Evolutionary conservation across 2,113 vertebrate species (phyloP).

Genomic region (Rhipidura dahli): DNA sequence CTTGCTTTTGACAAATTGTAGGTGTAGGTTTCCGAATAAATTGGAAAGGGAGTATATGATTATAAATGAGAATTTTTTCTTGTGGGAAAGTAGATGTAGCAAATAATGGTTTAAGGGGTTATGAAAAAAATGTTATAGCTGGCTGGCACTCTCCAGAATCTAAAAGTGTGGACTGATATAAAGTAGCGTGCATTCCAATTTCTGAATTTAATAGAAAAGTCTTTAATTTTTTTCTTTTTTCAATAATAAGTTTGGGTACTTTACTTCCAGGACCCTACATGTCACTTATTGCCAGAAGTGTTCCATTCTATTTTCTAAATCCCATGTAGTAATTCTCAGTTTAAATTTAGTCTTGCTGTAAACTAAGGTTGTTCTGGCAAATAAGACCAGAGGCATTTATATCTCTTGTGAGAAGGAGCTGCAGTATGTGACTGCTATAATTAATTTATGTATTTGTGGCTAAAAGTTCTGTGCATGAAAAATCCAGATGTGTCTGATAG

Average conservation of each 20-base stretch:
- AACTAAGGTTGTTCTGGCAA: slow-evolving; percentile 20
- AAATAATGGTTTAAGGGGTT: slow-evolving; percentile 8
- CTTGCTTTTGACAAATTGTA: neutral
- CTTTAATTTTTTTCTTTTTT: neutral
- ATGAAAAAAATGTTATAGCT: neutral
- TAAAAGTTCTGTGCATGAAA: neutral
- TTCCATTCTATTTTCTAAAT: slow-evolving; percentile 33
- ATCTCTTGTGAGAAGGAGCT: slow-evolving; percentile 37
- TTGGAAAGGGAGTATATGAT: neutral
- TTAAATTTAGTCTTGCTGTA: slow-evolving; percentile 44
- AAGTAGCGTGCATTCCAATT: neutral
- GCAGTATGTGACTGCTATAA: neutral
- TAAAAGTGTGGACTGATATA: neutral
- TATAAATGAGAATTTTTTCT: neutral
- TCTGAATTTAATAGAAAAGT: slow-evolving; percentile 4
- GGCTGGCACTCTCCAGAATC: neutral
- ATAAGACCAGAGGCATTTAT: neutral
- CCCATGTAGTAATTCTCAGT: slow-evolving; percentile 15
- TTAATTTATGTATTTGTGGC: slow-evolving; percentile 32
- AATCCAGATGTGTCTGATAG: neutral
- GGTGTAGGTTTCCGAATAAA: neutral
- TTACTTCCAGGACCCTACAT: neutral
- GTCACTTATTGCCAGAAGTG: neutral
- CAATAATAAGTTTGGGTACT: slow-evolving; percentile 7
- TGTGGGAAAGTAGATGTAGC: slow-evolving; percentile 33